Conservation (phyloP, 2,113 vertebrate species). For the Chloroceryle aenea region DNA sequence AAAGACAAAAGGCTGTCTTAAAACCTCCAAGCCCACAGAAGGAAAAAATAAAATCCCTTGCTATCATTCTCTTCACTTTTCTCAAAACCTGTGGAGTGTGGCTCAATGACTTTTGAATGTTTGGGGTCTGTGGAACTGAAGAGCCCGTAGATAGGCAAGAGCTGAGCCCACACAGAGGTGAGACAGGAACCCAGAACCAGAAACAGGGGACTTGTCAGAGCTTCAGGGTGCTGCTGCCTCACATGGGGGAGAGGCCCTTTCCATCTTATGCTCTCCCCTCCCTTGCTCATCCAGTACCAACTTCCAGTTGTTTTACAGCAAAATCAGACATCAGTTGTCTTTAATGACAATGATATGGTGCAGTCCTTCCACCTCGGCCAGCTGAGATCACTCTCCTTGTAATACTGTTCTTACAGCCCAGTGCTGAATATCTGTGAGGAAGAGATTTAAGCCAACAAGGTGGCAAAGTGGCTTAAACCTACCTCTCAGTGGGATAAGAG, state of each 20-base stretch:
- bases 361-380: accelerated
- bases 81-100: neutral
- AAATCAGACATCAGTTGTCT: neutral
- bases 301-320: neutral
- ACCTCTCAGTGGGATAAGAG: neutral
- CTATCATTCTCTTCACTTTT: neutral
- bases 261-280: neutral
- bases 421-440: neutral
- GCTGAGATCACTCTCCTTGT: neutral
- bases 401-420: neutral
- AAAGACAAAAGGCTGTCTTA: neutral
- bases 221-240: neutral
- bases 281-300: neutral
- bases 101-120: accelerated
- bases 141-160: neutral
- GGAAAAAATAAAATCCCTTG: neutral
- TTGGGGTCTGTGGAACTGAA: neutral
- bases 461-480: neutral
- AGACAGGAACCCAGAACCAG: neutral
- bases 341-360: neutral
- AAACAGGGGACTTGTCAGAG: neutral
- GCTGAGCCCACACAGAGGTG: neutral
- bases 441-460: neutral
- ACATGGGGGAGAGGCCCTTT: accelerated
- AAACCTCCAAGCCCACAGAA: neutral